Evolutionary conservation across 2,113 vertebrate genomes (phyloP), one percentile per base, ranked within the genome.

Genomic region (Connochaetes taurinus): DNA sequence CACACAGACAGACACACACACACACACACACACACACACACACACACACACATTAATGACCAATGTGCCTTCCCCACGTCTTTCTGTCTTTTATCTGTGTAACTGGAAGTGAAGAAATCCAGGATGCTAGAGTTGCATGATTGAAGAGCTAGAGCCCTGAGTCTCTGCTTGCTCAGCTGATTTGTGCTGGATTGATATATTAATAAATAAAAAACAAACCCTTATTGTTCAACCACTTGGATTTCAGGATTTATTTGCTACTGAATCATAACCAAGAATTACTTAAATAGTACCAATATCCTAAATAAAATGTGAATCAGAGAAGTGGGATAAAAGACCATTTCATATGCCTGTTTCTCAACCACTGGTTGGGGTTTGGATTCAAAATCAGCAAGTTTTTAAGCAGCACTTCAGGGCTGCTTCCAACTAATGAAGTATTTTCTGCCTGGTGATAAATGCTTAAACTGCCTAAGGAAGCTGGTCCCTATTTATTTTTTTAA

Each of bases 161-260:
- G 19, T 86, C 45, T 53, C 36, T 60, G 43, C 23, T 71, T 83
- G 74, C 36, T 23, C 10, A 57, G 29, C 17, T 40, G 43, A 86
- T 90, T 58, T 85, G 1, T 14, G n/a, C 0, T 36, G 7, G 21
- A 52, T n/a, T 87, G 55, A 55, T 4, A 50, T 5, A 74, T 74
- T 43, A 43, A 23, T 43, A 50, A 92, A 31, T 50, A 29, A 71
- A 82, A 94, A 74, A 92, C 36, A 74, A 92, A 84, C 6, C 4
- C n/a, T 64, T 67, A 23, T 27, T n/a, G 29, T 87, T 64, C 86
- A 94, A 45, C 45, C 80, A 62, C 40, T 25, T 40, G 85, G 13
- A 88, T 50, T 25, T 85, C 53, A 93, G 52, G 50, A 55, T 91
- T 94, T 84, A 58, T 94, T 90, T 97, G 57, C 57, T 94, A 53